Evolutionary conservation across 1,140 invertebrate genomes (phyloP), one percentile per base, ranked within the genome.

Genomic region (Neuroterus valhalla): DNA sequence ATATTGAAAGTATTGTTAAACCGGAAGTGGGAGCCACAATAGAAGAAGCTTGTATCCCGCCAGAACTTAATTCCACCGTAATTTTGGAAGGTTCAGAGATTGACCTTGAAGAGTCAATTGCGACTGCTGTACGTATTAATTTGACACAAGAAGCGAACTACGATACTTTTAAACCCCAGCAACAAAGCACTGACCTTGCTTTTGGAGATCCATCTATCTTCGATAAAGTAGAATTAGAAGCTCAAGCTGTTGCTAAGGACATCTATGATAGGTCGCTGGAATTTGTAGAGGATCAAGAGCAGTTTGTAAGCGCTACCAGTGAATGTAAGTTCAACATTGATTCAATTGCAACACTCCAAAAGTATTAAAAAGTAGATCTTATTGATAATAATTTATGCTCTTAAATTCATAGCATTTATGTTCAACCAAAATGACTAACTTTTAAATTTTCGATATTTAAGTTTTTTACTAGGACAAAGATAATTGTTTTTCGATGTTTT

Each of bases 181-280:
- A 82, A 26, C 85, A 88, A 66, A 88, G 86, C 44, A 87, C 87
- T 3, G 62, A 75, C 8, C 74, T 87, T 43, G 26, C 55, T 4
- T 73, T 75, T 4, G 55, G 68, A 10, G 23, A 78, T 44, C 26
- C 15, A 17, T 70, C 38, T 14, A 78, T 84, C 68, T 84, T 85
- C 14, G 78, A 83, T 42, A 68, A 78, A 55, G 44, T 88, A 2
- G 71, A 81, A 74, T 71, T 80, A 10, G 82, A 81, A 10, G 82
- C 83, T 14, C 71, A 87, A 50, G 55, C 79, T 17, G 68, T 88
- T 6, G 83, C 86, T n/a, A 79, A 87, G 69, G 83, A 87, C 23
- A 82, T 87, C 67, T 74, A 78, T 21, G 77, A 83, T 67, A 74
- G 76, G 12, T 82, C 84, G 6, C 23, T 83, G 21, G 81, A 83